phyloP scores from a whole-genome alignment of 1,140 invertebrate species.

The Hyposmocoma kahamanoa region DNA sequence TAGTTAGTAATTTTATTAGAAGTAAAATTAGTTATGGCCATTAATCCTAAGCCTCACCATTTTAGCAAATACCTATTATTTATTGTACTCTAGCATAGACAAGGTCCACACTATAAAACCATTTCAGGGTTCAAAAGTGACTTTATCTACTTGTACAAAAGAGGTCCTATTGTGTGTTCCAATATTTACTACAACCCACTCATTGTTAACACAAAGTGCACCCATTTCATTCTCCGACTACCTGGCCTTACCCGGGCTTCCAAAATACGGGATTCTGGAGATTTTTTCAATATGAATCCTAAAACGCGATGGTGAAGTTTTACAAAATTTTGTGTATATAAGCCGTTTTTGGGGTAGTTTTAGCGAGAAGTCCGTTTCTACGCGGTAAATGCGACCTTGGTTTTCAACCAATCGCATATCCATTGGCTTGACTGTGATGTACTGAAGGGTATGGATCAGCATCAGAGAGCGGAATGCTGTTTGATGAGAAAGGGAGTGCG shows the following conservation, averaged over 20 bases:
- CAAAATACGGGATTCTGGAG: neutral
- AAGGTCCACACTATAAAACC: too few relatives aligned
- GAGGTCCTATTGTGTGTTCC: too few relatives aligned
- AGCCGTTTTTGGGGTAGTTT: conserved; percentile 2
- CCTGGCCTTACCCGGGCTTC: neutral
- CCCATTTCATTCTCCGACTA: neutral
- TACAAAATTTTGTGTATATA: conserved; percentile 26
- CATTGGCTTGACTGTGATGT: conserved; percentile 49
- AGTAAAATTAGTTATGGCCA: too few relatives aligned
- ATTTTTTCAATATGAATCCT: conserved; percentile 38
- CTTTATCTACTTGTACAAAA: too few relatives aligned
- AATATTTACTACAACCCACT: conserved; percentile 13
- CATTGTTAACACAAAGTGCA: too few relatives aligned
- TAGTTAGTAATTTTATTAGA: too few relatives aligned
- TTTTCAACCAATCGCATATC: conserved; percentile 10
- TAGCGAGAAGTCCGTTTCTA: conserved; percentile 46
- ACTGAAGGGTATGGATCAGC: conserved; percentile 46
- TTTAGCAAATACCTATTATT: too few relatives aligned
- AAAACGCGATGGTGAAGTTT: conserved; percentile 36
- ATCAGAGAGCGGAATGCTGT: conserved; percentile 34
- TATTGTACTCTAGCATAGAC: too few relatives aligned
- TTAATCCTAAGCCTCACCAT: too few relatives aligned
- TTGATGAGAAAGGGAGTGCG: conserved; percentile 54
- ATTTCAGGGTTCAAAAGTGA: too few relatives aligned
- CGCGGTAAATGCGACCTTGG: conserved; percentile 34